phyloP scores from a whole-genome alignment of 2,797 vertebrate species.

The Phataginus tetradactyla region DNA sequence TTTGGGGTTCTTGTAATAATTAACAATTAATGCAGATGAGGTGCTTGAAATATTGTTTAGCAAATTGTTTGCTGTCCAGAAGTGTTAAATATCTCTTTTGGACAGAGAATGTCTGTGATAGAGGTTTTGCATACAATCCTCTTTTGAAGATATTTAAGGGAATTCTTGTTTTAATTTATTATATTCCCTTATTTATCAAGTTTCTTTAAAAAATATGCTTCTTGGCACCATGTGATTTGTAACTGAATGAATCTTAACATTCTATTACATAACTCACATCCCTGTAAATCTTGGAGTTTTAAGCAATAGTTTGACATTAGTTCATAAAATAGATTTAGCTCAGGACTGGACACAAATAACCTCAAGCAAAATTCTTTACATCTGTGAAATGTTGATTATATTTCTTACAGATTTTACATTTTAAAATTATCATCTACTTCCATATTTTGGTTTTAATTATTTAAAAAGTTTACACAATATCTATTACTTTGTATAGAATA shows the following conservation, averaged over 20 bases:
- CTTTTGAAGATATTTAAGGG: background rate
- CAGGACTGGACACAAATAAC: background rate
- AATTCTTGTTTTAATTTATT: background rate
- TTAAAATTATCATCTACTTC: background rate
- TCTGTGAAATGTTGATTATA: background rate
- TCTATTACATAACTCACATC: background rate
- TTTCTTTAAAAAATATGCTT: background rate
- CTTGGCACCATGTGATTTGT: background rate
- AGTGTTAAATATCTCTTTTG: background rate
- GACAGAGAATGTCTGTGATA: background rate
- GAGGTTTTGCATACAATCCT: background rate
- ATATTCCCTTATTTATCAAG: background rate
- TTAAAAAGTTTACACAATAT: background rate
- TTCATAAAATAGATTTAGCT: background rate
- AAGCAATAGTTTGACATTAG: constrained; percentile 17
- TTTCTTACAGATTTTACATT: background rate
- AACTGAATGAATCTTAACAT: background rate
- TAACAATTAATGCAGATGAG: background rate
- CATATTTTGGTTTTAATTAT: constrained; percentile 20
- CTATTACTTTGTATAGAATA: background rate
- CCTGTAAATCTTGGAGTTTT: background rate
- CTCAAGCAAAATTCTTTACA: background rate
- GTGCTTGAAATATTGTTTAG: background rate
- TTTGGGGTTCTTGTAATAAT: background rate
- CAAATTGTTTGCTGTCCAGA: background rate